Conservation (phyloP, 2,113 vertebrate species). For the Prietella phreatophila region DNA sequence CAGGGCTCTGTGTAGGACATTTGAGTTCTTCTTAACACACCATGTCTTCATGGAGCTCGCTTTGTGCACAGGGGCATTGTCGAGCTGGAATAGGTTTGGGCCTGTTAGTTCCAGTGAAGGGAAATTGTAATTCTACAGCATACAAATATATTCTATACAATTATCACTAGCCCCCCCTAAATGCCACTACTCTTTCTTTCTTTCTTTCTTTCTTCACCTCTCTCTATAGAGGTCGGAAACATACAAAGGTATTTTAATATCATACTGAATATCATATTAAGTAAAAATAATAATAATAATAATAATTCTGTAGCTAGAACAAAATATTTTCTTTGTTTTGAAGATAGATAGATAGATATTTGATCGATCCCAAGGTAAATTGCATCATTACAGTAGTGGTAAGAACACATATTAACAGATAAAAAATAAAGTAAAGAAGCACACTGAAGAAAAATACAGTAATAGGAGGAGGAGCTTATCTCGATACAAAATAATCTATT, state of each 20-base stretch:
- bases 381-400: background rate
- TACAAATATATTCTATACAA: background rate
- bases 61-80: background rate
- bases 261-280: background rate
- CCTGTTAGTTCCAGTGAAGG: too few species aligned
- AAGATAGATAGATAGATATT: background rate
- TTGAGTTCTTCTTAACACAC: background rate
- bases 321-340: background rate
- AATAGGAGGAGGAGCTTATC: too few species aligned
- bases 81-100: too few species aligned
- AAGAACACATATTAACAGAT: background rate
- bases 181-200: background rate
- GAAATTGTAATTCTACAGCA: background rate
- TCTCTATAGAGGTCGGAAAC: background rate
- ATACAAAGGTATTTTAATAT: too few species aligned
- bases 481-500: too few species aligned
- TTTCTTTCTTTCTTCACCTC: background rate
- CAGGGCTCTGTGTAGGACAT: background rate
- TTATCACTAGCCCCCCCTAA: too few species aligned
- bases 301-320: background rate
- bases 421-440: background rate
- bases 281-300: too few species aligned
- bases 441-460: too few species aligned
- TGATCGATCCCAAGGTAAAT: background rate
- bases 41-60: background rate